phyloP scores from a whole-genome alignment of 2,797 vertebrate genomes.

The Spea hammondii region DNA sequence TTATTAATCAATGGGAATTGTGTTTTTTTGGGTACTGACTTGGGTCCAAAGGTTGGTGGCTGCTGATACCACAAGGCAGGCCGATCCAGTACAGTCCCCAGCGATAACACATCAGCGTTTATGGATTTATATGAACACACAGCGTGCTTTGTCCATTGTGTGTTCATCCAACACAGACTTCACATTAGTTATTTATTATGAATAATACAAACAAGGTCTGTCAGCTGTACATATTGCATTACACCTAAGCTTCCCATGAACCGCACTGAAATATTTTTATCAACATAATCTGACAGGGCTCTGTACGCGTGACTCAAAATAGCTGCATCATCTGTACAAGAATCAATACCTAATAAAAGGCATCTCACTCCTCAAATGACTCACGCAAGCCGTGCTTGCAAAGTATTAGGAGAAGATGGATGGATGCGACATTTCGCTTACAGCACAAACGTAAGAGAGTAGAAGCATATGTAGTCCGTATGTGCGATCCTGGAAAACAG shows the following conservation, averaged over 20 bases:
- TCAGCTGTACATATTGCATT: neutral
- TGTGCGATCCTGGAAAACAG: no score
- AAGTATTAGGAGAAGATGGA: neutral
- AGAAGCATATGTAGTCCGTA: no score
- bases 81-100: no score
- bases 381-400: neutral
- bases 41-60: no score
- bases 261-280: neutral
- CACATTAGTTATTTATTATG: neutral
- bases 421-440: neutral
- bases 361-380: constrained; percentile 14
- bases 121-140: no score
- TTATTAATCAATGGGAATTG: no score
- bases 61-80: no score
- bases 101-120: no score
- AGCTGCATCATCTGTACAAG: neutral
- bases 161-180: neutral
- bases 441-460: neutral
- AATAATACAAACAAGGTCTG: neutral
- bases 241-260: neutral
- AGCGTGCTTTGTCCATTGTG: neutral
- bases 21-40: no score
- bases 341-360: constrained; percentile 18
- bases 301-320: neutral
- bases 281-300: neutral